These are phyloP conservation scores for Pogonomyrmex barbatus DNA, from an alignment of 1,140 invertebrate genomes.

Conservation along the genomic window DNA sequence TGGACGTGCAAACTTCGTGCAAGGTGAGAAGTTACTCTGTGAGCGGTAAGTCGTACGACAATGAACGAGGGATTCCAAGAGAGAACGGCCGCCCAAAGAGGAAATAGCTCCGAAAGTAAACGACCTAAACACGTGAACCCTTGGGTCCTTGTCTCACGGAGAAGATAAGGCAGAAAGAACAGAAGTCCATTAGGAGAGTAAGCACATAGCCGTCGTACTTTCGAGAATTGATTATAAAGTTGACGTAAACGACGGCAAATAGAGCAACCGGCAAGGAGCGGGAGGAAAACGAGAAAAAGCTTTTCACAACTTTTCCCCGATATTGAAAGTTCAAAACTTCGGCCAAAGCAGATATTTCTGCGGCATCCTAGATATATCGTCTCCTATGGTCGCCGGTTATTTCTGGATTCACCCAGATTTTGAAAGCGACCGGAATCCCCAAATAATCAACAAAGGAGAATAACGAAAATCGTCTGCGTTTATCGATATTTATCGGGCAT, in stretches of 20 bases:
- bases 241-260: neutral
- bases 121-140: neutral
- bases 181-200: conserved; percentile 3
- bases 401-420: conserved; percentile 60
- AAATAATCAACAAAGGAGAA: conserved; percentile 54
- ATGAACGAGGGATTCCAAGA: neutral
- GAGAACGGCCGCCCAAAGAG: neutral
- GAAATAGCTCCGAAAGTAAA: neutral
- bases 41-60: neutral
- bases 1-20: neutral
- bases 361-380: conserved; percentile 52
- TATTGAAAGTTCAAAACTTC: conserved; percentile 56
- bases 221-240: neutral
- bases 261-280: neutral
- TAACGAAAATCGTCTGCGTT: neutral
- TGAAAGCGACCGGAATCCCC: conserved; percentile 51
- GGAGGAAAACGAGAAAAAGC: conserved; percentile 8
- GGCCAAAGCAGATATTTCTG: conserved; percentile 41
- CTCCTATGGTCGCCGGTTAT: conserved; percentile 51
- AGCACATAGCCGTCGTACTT: neutral
- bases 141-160: neutral
- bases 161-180: neutral
- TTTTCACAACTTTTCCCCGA: conserved; percentile 32
- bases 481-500: conserved; percentile 1
- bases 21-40: neutral